Conservation (phyloP, 2,113 vertebrate species). For the Procavia capensis region DNA sequence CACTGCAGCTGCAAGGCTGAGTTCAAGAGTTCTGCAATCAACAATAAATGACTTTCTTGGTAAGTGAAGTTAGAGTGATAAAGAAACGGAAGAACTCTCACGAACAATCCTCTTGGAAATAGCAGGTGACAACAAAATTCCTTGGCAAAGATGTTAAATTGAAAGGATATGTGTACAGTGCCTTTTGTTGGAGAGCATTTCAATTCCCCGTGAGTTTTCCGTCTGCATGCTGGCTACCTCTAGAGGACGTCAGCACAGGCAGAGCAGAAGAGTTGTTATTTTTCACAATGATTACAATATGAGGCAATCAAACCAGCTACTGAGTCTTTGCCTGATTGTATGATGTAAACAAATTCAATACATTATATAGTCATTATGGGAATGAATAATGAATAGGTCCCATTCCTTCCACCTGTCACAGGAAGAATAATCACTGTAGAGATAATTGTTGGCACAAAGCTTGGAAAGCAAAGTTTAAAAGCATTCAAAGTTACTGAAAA, state of each 20-base stretch:
- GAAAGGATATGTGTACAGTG: constrained; percentile 64
- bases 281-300: constrained; percentile 57
- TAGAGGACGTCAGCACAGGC: constrained; percentile 39
- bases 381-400: constrained; percentile 82
- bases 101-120: constrained; percentile 83
- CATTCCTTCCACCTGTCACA: constrained; percentile 40
- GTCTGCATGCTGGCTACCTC: constrained; percentile 50
- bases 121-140: constrained; percentile 77
- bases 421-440: constrained; percentile 72
- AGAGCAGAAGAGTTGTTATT: background rate
- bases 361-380: constrained; percentile 81
- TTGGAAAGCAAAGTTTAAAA: constrained; percentile 79
- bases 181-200: constrained; percentile 73
- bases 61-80: constrained; percentile 86
- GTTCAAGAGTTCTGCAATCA: constrained; percentile 90
- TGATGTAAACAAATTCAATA: constrained; percentile 82
- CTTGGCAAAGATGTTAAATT: constrained; percentile 71
- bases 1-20: constrained; percentile 84
- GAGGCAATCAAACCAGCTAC: constrained; percentile 79
- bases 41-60: constrained; percentile 87
- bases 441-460: constrained; percentile 64
- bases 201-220: constrained; percentile 57
- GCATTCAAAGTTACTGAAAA: constrained; percentile 36
- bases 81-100: constrained; percentile 83
- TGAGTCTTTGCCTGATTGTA: constrained; percentile 74